Evolutionary conservation across 2,797 vertebrate species (phyloP).

Genomic region (Sciaenops ocellatus): DNA sequence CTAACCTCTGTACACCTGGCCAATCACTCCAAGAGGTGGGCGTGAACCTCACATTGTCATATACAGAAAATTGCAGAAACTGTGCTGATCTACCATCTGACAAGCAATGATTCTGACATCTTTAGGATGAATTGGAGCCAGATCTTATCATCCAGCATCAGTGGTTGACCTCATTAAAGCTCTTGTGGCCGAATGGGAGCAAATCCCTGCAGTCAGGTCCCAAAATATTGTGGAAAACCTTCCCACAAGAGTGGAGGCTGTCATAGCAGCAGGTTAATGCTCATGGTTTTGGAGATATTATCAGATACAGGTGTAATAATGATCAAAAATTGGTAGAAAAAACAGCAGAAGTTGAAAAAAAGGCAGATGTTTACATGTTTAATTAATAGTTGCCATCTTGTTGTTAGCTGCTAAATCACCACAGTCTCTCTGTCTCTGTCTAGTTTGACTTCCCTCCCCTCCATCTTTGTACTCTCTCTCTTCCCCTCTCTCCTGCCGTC

Average conservation of each 20-base stretch:
- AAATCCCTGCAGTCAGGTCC: not conserved
- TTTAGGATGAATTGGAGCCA: not conserved
- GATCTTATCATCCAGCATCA: not conserved
- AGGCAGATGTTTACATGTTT: constrained; percentile 32
- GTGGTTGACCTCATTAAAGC: not conserved
- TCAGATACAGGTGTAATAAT: not conserved
- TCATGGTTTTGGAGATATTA: not conserved
- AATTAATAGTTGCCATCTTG: constrained; percentile 12
- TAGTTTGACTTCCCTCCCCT: constrained; percentile 57
- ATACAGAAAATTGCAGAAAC: not conserved
- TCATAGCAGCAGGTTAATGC: not conserved
- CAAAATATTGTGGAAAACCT: not conserved
- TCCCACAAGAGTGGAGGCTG: not conserved
- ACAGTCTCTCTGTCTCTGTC: constrained; percentile 45
- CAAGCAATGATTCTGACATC: not conserved
- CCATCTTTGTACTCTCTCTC: constrained; percentile 39
- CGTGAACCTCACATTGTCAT: not conserved
- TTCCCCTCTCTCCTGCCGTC: not conserved
- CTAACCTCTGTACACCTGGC: not conserved
- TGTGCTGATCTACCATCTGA: not conserved
- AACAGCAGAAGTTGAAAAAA: not conserved
- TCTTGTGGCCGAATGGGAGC: not conserved
- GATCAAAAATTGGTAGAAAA: not conserved
- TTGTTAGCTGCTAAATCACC: constrained; percentile 45
- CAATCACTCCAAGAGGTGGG: too few relatives aligned